Evolutionary conservation across 2,113 vertebrate genomes (phyloP).

Genomic region (Etheostoma spectabile): DNA sequence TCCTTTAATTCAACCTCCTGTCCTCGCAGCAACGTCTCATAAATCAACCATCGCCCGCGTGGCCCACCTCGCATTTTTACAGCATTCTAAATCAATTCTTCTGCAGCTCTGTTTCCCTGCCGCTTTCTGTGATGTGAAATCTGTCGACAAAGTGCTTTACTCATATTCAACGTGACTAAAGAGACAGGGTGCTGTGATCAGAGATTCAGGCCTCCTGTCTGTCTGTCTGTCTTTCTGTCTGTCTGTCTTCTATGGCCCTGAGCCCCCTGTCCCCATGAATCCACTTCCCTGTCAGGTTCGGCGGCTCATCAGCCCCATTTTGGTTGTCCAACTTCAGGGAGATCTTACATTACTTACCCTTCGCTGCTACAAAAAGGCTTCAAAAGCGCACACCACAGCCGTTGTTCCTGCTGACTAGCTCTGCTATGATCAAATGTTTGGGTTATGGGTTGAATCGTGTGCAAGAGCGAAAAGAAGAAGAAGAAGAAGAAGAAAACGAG

Average conservation of each 20-base stretch:
- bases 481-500: neutral
- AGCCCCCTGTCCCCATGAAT: slow-evolving; percentile 51
- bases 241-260: slow-evolving; percentile 39
- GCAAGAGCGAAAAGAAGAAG: neutral
- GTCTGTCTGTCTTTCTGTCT: slow-evolving; percentile 36
- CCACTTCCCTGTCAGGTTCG: slow-evolving; percentile 55
- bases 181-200: slow-evolving; percentile 56
- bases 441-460: slow-evolving; percentile 11
- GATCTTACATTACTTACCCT: slow-evolving; percentile 44
- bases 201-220: slow-evolving; percentile 52
- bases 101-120: slow-evolving; percentile 41
- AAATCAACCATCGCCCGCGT: slow-evolving; percentile 45
- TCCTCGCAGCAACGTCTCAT: slow-evolving; percentile 42
- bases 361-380: slow-evolving; percentile 41
- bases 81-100: slow-evolving; percentile 57
- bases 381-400: slow-evolving; percentile 24
- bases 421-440: slow-evolving; percentile 43
- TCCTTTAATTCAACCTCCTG: slow-evolving; percentile 20
- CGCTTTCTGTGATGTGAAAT: slow-evolving; percentile 46
- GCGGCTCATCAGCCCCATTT: slow-evolving; percentile 45
- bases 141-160: slow-evolving; percentile 49
- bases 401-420: slow-evolving; percentile 39
- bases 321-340: slow-evolving; percentile 62
- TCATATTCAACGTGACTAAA: slow-evolving; percentile 49
- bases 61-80: slow-evolving; percentile 48